Evolutionary conservation across 2,888 invertebrate genomes (phyloP).

Genomic region (Elgonia sp.): DNA sequence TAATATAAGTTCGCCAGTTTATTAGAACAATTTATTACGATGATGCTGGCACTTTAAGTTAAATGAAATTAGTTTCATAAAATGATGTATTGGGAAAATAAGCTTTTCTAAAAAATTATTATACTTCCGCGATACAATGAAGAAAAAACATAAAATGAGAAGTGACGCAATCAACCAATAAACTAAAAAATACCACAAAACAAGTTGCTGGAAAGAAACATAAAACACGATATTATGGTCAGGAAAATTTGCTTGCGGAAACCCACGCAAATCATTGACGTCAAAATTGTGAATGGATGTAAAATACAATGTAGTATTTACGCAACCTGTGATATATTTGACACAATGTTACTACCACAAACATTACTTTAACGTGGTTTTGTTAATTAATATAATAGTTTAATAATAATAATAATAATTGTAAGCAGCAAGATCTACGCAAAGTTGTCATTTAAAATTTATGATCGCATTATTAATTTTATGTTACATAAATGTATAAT

Average conservation of each 20-base stretch:
- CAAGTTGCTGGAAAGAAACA: not conserved
- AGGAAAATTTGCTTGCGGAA: not conserved
- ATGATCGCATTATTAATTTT: too few relatives aligned
- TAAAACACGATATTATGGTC: not conserved
- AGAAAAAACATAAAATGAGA: not conserved
- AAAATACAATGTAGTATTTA: not conserved
- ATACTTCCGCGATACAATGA: not conserved
- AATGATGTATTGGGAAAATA: not conserved
- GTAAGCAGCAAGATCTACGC: too few relatives aligned
- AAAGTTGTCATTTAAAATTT: too few relatives aligned
- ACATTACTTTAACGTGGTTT: not conserved
- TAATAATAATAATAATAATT: too few relatives aligned
- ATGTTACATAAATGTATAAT: too few relatives aligned
- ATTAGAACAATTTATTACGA: not conserved
- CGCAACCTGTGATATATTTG: not conserved
- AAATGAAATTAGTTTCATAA: constrained; percentile 2
- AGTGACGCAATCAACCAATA: not conserved
- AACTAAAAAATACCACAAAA: not conserved
- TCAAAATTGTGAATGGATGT: not conserved
- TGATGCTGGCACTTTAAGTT: not conserved
- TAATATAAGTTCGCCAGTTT: not conserved
- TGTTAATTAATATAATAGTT: too few relatives aligned
- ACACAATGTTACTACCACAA: not conserved
- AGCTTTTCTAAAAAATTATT: not conserved
- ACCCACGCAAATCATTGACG: not conserved